Conservation (phyloP, 2,797 vertebrate species). For the Nasua narica region DNA sequence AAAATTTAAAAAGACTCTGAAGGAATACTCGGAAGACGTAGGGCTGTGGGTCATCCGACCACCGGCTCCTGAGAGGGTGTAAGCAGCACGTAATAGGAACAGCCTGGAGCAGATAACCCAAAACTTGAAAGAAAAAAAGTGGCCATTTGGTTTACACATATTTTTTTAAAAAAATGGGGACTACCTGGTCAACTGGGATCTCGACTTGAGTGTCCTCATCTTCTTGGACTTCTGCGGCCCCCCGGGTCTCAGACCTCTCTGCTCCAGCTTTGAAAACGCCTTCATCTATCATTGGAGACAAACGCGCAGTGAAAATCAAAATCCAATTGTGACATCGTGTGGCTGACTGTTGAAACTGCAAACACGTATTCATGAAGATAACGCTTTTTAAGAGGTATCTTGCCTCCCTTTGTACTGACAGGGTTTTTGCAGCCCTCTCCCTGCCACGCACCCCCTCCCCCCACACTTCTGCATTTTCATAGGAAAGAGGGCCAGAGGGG, state of each 20-base stretch:
- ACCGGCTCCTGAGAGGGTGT: not conserved
- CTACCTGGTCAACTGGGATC: constrained; percentile 85
- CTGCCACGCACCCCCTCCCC: not conserved
- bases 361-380: not conserved
- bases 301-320: constrained; percentile 62
- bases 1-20: not conserved
- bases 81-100: not conserved
- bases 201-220: constrained; percentile 86
- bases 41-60: not conserved
- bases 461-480: not conserved
- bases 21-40: not conserved
- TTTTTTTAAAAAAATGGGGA: not conserved
- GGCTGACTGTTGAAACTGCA: constrained; percentile 74
- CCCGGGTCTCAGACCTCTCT: constrained; percentile 80
- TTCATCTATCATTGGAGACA: constrained; percentile 76
- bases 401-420: not conserved
- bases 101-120: not conserved
- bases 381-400: not conserved
- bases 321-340: constrained; percentile 83
- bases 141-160: accelerated
- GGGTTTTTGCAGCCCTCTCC: not conserved
- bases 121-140: not conserved
- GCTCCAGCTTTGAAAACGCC: constrained; percentile 85
- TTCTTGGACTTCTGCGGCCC: constrained; percentile 84
- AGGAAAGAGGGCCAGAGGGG: not conserved